These are phyloP conservation scores for Willisornis vidua DNA, from an alignment of 2,113 vertebrate genomes.

Conservation along the genomic window DNA sequence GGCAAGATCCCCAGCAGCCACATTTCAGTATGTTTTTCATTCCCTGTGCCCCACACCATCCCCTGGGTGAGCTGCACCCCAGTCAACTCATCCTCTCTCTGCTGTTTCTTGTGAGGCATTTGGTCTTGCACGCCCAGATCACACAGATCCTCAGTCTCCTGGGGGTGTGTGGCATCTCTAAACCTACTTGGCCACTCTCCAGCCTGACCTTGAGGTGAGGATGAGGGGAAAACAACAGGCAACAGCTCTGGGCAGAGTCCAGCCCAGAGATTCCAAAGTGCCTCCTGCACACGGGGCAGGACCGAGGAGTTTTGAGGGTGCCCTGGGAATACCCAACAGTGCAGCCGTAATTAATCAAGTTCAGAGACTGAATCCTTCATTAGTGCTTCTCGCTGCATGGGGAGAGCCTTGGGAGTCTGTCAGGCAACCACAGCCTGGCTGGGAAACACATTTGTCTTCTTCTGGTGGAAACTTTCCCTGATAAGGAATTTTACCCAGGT, in stretches of 20 bases:
- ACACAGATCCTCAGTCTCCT: neutral
- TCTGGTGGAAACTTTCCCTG: neutral
- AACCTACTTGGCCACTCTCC: neutral
- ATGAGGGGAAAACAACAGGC: neutral
- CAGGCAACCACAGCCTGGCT: neutral
- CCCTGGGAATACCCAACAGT: neutral
- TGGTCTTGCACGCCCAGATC: neutral
- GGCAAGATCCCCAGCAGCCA: neutral
- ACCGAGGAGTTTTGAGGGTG: neutral
- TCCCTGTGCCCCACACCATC: neutral
- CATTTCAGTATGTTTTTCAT: neutral
- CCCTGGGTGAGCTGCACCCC: neutral
- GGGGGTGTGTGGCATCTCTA: neutral
- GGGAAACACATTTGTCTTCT: neutral
- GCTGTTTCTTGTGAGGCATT: neutral
- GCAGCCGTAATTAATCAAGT: slow-evolving; percentile 4
- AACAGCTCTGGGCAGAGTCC: neutral
- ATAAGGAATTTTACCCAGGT: fast-evolving
- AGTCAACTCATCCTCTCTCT: neutral
- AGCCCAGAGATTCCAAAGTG: neutral
- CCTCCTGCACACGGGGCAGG: neutral
- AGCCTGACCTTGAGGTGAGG: neutral
- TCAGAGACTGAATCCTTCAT: neutral
- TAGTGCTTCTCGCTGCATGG: fast-evolving
- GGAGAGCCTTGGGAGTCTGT: neutral